Evolutionary conservation across 64 coral and sea anemone genomes (phyloP).

Genomic region (Stichodactyla mertensii): DNA sequence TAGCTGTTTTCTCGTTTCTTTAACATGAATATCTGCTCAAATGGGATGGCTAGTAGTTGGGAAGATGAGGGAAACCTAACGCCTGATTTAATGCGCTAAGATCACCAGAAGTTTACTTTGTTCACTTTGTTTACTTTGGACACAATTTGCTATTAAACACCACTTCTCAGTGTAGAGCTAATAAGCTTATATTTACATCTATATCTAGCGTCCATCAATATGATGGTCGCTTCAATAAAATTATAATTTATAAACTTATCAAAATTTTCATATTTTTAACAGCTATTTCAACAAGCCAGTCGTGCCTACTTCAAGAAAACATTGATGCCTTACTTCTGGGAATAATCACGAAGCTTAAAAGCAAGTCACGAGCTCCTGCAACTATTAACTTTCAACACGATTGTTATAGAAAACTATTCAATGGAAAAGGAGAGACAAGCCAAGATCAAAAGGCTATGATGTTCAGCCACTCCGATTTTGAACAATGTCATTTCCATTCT

Average conservation of each 20-base stretch:
- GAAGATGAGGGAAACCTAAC: slow-evolving; percentile 35
- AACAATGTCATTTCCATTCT: slow-evolving; percentile 19
- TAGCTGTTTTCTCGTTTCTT: neutral
- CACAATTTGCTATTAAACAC: too few relatives aligned
- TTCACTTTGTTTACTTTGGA: neutral
- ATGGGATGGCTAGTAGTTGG: slow-evolving; percentile 27
- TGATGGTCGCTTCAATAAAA: neutral
- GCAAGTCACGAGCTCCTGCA: neutral
- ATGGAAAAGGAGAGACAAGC: slow-evolving; percentile 15
- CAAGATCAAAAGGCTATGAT: slow-evolving; percentile 26
- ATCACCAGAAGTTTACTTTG: neutral
- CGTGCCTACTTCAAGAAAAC: slow-evolving; percentile 12
- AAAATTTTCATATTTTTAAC: neutral
- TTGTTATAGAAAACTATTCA: slow-evolving; percentile 35
- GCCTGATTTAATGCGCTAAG: slow-evolving; percentile 26
- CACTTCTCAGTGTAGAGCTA: neutral
- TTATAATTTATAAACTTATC: neutral
- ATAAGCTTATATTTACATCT: slow-evolving; percentile 1
- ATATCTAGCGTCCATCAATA: slow-evolving; percentile 13
- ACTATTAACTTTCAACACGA: slow-evolving; percentile 41
- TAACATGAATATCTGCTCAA: neutral
- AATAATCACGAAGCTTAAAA: slow-evolving; percentile 33
- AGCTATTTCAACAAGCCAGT: slow-evolving; percentile 30
- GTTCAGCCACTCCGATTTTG: slow-evolving; percentile 30
- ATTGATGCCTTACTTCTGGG: slow-evolving; percentile 22